Conservation (phyloP, 2,113 vertebrate species). For the Alaudala cheleensis region DNA sequence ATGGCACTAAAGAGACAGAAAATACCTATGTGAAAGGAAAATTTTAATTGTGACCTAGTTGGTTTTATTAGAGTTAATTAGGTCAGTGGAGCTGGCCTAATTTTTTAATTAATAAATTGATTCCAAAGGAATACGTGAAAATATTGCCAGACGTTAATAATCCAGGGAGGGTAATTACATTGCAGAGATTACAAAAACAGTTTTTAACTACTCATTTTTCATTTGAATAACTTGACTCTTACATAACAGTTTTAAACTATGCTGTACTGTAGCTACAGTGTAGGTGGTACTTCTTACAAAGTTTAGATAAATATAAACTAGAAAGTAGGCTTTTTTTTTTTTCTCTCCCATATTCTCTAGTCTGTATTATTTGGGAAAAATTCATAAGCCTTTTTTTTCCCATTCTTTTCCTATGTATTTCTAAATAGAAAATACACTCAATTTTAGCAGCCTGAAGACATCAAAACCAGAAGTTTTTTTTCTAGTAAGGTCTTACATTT, state of each 20-base stretch:
- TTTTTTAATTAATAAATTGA: constrained; percentile 58
- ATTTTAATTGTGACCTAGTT: constrained; percentile 38
- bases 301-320: neutral
- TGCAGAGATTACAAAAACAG: neutral
- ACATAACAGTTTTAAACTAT: neutral
- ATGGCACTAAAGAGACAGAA: constrained; percentile 3
- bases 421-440: neutral
- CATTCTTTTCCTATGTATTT: neutral
- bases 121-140: neutral
- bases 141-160: neutral
- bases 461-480: neutral
- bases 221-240: neutral
- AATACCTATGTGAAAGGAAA: neutral
- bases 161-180: neutral
- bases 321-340: neutral
- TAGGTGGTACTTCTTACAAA: neutral
- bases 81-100: constrained; percentile 28
- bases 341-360: neutral
- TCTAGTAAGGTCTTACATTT: neutral
- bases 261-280: neutral
- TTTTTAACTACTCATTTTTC: neutral
- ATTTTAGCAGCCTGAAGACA: neutral
- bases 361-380: neutral
- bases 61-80: constrained; percentile 54
- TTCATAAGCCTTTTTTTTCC: neutral